Percentiles rank a stretch among this genome's conserved stretches.
Evolutionary conservation across 2,888 invertebrate genomes (phyloP).

Genomic region (Cataglyphis livida): DNA sequence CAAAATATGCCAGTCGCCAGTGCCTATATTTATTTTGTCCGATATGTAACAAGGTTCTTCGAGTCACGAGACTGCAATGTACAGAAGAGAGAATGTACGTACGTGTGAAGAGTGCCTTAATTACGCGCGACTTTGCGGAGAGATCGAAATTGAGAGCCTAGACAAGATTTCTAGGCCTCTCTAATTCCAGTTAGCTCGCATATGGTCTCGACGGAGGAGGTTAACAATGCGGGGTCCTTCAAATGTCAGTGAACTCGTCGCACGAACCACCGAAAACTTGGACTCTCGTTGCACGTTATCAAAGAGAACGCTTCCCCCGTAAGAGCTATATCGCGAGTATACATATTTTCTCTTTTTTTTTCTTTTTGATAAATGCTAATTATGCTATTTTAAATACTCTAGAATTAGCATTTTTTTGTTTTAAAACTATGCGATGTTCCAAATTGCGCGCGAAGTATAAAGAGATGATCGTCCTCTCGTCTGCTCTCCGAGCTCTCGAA

Average conservation of each 20-base stretch:
- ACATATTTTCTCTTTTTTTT: neutral
- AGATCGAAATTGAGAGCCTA: constrained; percentile 81
- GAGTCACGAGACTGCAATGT: constrained; percentile 24
- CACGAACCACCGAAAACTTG: constrained; percentile 23
- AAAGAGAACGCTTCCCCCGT: neutral
- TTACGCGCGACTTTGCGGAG: constrained; percentile 41
- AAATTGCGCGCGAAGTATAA: neutral
- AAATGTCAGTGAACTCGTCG: constrained; percentile 24
- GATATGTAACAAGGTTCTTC: neutral
- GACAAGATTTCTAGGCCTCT: constrained; percentile 77
- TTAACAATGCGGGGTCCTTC: constrained; percentile 9
- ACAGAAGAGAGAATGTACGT: constrained; percentile 40
- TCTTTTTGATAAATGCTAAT: constrained; percentile 13
- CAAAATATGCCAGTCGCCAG: constrained; percentile 1
- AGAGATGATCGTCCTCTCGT: neutral
- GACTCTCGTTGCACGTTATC: neutral
- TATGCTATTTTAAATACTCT: neutral
- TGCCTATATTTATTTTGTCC: constrained; percentile 20
- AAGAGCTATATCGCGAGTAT: neutral
- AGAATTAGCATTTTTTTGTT: neutral
- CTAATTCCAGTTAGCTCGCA: constrained; percentile 74
- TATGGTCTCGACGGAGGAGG: neutral
- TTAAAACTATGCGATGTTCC: neutral
- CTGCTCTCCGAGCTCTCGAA: neutral
- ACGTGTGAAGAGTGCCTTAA: constrained; percentile 70